Base-by-base conservation (phyloP, 2,888 invertebrate genomes). In the Chrysodeixis includens region DNA sequence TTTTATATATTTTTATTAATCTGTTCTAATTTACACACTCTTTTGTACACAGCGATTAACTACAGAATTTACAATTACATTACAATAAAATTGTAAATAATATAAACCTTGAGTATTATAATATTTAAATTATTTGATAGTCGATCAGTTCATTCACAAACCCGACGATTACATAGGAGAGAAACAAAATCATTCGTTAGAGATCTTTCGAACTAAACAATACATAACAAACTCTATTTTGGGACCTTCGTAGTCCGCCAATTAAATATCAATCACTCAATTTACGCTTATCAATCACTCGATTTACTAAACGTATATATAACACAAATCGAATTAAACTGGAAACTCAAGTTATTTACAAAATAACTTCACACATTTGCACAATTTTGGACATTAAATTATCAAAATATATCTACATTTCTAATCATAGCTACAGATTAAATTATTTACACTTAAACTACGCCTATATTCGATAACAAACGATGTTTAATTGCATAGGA, bases 1-100 rank as follows among this genome's bases (percentile, higher is more conserved):
- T 79, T 78, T 78, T 74, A 76, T 72, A 74, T 62, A 71, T 71
- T 74, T 79, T 79, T 10, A 18, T 20, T 49, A 70, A 70, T 78
- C 74, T 78, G 74, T 81, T 79, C 82, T 81, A 86, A 80, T 84
- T 78, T 83, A 86, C 83, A 85, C 75, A 67, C 71, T 71, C 76
- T 77, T 87, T 85, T 86, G 81, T 88, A 88, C 84, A 87, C 76
- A 62, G 74, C 77, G 71, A 74, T 78, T 74, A 71, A 74, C 68
- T 76, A 81, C 61, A 78, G 60, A 79, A 81, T 81, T 72, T 84
- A 79, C 79, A 83, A 71, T 76, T 76, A 76, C 59, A 72, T 58
- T 78, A 78, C 66, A 68, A 65, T 75, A 74, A 71, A 74, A 71
- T 72, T 79, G 74, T 79, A 79, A 76, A 77, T 74, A 71, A 82